These are phyloP conservation scores for Sebastiscus albofasciatus DNA, from an alignment of 2,797 vertebrate genomes.

Conservation along the genomic window DNA sequence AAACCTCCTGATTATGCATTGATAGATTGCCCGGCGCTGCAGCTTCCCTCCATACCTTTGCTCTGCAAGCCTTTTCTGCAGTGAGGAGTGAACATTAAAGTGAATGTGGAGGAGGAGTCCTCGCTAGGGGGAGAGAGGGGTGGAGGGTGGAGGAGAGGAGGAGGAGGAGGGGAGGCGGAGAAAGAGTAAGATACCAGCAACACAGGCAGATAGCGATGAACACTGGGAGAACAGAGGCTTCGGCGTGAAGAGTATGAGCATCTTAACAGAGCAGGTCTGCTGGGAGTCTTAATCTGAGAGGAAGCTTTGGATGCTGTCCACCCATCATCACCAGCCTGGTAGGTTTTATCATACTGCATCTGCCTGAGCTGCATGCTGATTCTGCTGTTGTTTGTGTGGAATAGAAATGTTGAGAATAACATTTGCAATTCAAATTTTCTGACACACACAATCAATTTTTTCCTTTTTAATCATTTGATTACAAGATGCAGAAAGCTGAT, in stretches of 20 bases:
- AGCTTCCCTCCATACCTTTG: conserved; percentile 42
- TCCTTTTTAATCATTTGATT: background rate
- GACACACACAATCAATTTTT: no score
- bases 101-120: conserved; percentile 80
- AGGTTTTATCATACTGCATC: conserved; percentile 53
- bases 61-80: conserved; percentile 72
- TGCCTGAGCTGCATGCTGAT: conserved; percentile 44
- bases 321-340: conserved; percentile 54
- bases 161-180: conserved; percentile 13
- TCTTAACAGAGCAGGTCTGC: conserved; percentile 36
- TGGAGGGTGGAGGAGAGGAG: background rate
- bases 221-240: conserved; percentile 35
- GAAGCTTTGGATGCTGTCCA: conserved; percentile 44
- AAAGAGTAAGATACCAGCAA: conserved; percentile 55
- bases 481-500: background rate
- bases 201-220: conserved; percentile 48
- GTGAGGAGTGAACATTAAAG: conserved; percentile 76
- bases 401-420: background rate
- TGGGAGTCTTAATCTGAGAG: conserved; percentile 50
- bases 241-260: conserved; percentile 47
- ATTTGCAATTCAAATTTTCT: background rate
- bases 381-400: conserved; percentile 9
- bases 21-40: background rate
- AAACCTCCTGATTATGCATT: conserved; percentile 25
- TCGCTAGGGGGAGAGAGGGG: conserved; percentile 18